These are phyloP conservation scores for Hypomesus transpacificus DNA, from an alignment of 2,113 vertebrate species.

Conservation along the genomic window DNA sequence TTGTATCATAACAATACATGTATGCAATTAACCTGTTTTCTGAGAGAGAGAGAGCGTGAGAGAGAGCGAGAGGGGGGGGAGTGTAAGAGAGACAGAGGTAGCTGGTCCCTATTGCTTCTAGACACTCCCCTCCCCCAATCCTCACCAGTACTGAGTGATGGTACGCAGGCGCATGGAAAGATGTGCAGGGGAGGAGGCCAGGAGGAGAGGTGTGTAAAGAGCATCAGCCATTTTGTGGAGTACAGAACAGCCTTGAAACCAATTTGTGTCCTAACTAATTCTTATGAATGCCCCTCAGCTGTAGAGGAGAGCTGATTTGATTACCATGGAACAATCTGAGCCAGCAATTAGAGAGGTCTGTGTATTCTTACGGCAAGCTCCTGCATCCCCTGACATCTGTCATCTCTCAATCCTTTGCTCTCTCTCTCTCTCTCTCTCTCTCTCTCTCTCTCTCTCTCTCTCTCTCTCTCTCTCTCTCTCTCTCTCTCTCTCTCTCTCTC, in stretches of 20 bases:
- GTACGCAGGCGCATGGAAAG: conserved; percentile 54
- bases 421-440: neutral
- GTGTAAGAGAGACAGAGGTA: conserved; percentile 24
- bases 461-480: too few relatives aligned
- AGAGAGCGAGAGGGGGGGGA: conserved; percentile 5
- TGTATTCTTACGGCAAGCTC: conserved; percentile 6
- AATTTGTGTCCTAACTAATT: conserved; percentile 7
- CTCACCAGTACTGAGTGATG: conserved; percentile 65
- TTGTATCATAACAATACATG: neutral
- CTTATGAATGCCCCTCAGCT: neutral
- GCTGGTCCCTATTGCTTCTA: neutral
- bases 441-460: conserved; percentile 14
- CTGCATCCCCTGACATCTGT: neutral
- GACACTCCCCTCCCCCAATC: conserved; percentile 47
- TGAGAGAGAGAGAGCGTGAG: conserved; percentile 16
- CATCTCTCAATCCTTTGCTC: neutral
- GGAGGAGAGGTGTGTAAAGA: conserved; percentile 20
- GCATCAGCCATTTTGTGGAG: conserved; percentile 64
- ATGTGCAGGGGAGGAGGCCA: conserved; percentile 49
- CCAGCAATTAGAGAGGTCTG: neutral
- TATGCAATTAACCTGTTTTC: conserved; percentile 3
- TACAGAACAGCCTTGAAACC: conserved; percentile 52
- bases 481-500: conserved; percentile 13
- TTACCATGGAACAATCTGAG: neutral
- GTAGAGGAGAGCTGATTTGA: neutral